phyloP scores from a whole-genome alignment of 2,797 vertebrate species.

The Leptoclinus maculatus region DNA sequence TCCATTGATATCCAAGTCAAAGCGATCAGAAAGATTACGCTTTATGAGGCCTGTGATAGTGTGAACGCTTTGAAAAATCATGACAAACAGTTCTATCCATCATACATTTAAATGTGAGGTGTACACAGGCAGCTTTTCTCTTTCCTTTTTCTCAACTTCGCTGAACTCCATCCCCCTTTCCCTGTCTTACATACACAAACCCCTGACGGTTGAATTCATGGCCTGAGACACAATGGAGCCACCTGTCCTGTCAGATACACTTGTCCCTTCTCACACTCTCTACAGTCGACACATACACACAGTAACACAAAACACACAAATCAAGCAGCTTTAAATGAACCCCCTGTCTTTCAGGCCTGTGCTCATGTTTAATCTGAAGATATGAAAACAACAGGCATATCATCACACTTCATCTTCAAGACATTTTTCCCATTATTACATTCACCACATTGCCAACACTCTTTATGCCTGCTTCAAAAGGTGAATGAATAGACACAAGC shows the following conservation, averaged over 20 bases:
- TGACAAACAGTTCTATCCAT: neutral
- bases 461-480: constrained; percentile 4
- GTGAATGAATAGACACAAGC: constrained; percentile 24
- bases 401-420: constrained; percentile 7
- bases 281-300: constrained; percentile 21
- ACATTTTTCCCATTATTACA: constrained; percentile 1
- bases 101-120: constrained; percentile 17
- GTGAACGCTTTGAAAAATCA: constrained; percentile 7
- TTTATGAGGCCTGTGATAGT: constrained; percentile 6
- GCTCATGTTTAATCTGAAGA: constrained; percentile 7
- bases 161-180: constrained; percentile 34
- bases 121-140: constrained; percentile 14
- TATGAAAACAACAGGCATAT: constrained; percentile 17
- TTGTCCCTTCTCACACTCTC: constrained; percentile 40
- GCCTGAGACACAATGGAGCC: constrained; percentile 76
- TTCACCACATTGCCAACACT: neutral
- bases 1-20: neutral
- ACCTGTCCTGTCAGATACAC: constrained; percentile 75
- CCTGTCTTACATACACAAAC: constrained; percentile 35
- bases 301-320: constrained; percentile 8
- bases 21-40: neutral
- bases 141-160: neutral
- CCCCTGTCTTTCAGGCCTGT: neutral
- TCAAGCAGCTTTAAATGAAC: constrained; percentile 16
- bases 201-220: constrained; percentile 64